These are phyloP conservation scores for Cyprinus carpio DNA, from an alignment of 2,113 vertebrate genomes.

Conservation along the genomic window DNA sequence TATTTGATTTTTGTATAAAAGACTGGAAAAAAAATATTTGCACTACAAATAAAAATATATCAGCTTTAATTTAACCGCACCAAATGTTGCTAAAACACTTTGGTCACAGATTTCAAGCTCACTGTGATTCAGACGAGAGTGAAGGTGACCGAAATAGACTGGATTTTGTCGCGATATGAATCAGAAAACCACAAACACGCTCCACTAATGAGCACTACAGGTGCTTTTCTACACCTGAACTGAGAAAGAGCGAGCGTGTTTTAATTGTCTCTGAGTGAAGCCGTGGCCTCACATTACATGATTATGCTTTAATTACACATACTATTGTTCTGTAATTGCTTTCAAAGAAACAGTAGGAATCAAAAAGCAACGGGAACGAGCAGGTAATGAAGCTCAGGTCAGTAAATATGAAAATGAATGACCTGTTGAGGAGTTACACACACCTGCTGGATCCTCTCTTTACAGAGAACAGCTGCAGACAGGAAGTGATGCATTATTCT, in stretches of 20 bases:
- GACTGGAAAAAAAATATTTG: no score
- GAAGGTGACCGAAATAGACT: not conserved
- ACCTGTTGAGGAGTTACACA: conserved; percentile 38
- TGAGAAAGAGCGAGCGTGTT: not conserved
- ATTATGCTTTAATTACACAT: conserved; percentile 52
- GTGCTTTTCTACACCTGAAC: not conserved
- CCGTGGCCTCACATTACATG: conserved; percentile 41
- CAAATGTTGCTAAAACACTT: no score
- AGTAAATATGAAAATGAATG: conserved; percentile 54
- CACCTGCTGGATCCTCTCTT: conserved; percentile 33
- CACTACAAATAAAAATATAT: no score
- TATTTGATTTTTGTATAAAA: no score
- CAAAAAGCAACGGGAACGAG: conserved; percentile 39
- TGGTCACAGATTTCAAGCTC: not conserved
- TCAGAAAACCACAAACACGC: no score
- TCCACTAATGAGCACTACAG: not conserved
- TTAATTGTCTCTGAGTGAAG: conserved; percentile 44
- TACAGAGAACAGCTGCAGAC: conserved; percentile 41
- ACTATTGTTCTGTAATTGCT: conserved; percentile 51
- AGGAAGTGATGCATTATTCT: not conserved
- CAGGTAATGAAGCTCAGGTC: conserved; percentile 52
- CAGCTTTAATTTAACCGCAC: not conserved
- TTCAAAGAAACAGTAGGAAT: conserved; percentile 54
- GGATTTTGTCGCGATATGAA: no score
- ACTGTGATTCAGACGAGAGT: not conserved